A percentile compares a stretch with the other conserved stretches of the same genome.
These are phyloP conservation scores for Phylloscopus collybita DNA, from an alignment of 2,797 vertebrate genomes.

Conservation along the genomic window DNA sequence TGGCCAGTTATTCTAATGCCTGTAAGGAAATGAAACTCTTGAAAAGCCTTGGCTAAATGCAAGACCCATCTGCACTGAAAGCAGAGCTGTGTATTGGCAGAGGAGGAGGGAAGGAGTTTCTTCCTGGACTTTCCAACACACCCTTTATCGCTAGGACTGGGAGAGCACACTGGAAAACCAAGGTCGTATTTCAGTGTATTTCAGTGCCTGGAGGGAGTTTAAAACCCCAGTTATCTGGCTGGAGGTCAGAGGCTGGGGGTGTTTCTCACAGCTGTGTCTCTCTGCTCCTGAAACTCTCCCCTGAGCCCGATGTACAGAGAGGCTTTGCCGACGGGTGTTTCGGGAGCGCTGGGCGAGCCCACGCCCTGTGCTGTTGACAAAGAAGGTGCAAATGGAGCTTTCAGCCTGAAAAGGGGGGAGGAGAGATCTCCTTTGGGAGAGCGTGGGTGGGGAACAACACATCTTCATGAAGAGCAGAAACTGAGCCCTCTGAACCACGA, in stretches of 20 bases:
- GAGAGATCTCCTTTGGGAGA: background rate
- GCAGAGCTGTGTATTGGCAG: background rate
- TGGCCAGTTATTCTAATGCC: background rate
- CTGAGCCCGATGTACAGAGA: background rate
- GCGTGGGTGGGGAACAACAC: background rate
- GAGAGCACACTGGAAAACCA: background rate
- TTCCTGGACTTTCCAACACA: background rate
- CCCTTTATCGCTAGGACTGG: background rate
- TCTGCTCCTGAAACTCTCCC: background rate
- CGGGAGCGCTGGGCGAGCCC: background rate
- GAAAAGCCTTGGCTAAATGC: background rate
- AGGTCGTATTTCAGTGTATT: slow-evolving; percentile 20
- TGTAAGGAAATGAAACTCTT: background rate
- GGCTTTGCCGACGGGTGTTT: background rate
- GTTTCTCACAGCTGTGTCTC: background rate
- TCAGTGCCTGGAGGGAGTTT: background rate
- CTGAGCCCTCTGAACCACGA: background rate
- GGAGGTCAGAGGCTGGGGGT: background rate
- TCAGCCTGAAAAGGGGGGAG: background rate
- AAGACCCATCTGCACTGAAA: background rate
- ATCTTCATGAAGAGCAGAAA: background rate
- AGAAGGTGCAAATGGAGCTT: background rate
- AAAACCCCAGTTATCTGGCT: background rate
- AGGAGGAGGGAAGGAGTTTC: background rate
- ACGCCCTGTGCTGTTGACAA: slow-evolving; percentile 8